Evolutionary conservation across 2,888 invertebrate species (phyloP).

Genomic region (Pandemis corylana): DNA sequence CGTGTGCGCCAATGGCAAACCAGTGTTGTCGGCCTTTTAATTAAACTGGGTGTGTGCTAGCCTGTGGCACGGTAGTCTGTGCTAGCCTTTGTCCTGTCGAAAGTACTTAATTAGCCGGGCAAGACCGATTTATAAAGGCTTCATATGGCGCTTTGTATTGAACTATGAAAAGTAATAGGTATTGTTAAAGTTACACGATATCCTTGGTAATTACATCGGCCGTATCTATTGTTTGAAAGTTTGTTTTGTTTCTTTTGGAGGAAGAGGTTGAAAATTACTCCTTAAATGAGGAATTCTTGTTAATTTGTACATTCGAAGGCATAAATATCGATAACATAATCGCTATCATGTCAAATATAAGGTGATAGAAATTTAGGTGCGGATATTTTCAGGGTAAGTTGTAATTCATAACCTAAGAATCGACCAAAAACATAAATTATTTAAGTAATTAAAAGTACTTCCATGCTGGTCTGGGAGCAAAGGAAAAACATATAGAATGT

Average conservation of each 20-base stretch:
- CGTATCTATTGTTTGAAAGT: not conserved
- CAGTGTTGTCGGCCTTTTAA: not conserved
- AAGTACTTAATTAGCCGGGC: slow-evolving; percentile 5
- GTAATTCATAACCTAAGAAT: too few species aligned
- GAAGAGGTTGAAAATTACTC: too few species aligned
- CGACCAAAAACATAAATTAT: too few species aligned
- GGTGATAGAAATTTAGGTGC: too few species aligned
- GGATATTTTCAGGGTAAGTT: too few species aligned
- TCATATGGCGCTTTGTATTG: not conserved
- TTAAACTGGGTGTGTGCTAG: not conserved
- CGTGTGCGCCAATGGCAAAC: not conserved
- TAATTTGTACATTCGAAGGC: too few species aligned
- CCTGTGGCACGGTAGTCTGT: not conserved
- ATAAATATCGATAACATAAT: too few species aligned
- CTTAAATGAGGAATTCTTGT: too few species aligned
- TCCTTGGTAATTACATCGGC: not conserved
- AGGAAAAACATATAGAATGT: too few species aligned
- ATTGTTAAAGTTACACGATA: slow-evolving; percentile 1
- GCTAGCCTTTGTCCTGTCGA: not conserved
- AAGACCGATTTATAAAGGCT: slow-evolving; percentile 6
- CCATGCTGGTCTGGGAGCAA: too few species aligned
- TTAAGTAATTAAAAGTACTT: too few species aligned
- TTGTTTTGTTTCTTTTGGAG: not conserved
- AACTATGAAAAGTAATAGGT: not conserved
- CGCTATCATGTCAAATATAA: too few species aligned